Conservation (phyloP, 1,140 invertebrate genomes). For the Drosophila baimaii region DNA sequence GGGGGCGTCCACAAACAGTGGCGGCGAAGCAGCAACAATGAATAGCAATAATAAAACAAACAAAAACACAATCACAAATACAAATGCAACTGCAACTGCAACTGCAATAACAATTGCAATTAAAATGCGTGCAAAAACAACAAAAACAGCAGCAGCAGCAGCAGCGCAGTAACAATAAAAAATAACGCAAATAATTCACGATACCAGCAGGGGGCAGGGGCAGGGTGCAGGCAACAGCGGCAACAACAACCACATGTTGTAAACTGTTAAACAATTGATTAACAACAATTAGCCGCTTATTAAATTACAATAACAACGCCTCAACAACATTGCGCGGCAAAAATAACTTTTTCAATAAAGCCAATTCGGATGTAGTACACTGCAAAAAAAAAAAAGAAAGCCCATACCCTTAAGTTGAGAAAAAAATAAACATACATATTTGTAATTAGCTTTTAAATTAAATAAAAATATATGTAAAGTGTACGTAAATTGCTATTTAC, state of each 20-base stretch:
- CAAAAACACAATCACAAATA: conserved; percentile 29
- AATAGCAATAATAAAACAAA: conserved; percentile 48
- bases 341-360: conserved; percentile 62
- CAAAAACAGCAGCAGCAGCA: too few relatives aligned
- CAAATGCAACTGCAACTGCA: conserved; percentile 39
- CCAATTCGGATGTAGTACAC: conserved; percentile 48
- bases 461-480: too few relatives aligned
- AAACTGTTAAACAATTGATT: conserved; percentile 83
- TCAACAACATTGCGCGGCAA: conserved; percentile 36
- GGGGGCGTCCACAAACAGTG: conserved; percentile 13
- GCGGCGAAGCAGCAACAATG: conserved; percentile 34
- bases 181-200: conserved; percentile 78
- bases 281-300: conserved; percentile 83
- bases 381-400: neutral
- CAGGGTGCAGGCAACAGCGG: neutral
- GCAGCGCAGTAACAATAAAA: conserved; percentile 52
- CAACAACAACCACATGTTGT: conserved; percentile 58
- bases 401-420: too few relatives aligned
- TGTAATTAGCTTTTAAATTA: too few relatives aligned
- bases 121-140: conserved; percentile 72
- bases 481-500: too few relatives aligned
- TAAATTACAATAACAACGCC: conserved; percentile 78
- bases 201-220: conserved; percentile 11
- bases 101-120: conserved; percentile 75
- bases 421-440: too few relatives aligned